Conservation (phyloP, 2,113 vertebrate species). For the Delphinus delphis region DNA sequence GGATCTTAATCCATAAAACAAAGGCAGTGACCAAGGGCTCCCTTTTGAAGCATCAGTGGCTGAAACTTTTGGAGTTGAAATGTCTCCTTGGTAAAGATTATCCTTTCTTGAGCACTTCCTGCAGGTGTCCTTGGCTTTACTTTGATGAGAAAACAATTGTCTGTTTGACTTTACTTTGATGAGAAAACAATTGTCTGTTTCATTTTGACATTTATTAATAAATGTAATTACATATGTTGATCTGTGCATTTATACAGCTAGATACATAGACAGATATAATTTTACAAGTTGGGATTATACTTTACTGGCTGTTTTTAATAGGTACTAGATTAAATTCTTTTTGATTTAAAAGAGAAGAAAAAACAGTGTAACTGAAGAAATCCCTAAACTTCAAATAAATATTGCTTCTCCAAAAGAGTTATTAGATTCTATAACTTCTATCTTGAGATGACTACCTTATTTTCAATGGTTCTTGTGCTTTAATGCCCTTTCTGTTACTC, state of each 20-base stretch:
- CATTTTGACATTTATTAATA: slow-evolving; percentile 29
- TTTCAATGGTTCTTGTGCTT: not conserved
- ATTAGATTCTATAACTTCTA: not conserved
- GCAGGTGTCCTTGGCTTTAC: not conserved
- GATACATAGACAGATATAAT: not conserved
- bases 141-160: not conserved
- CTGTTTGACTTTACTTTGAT: not conserved
- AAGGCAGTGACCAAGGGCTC: not conserved
- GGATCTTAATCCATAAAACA: not conserved
- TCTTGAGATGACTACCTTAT: not conserved
- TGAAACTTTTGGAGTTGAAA: not conserved
- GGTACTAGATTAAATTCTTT: not conserved
- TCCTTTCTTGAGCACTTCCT: not conserved
- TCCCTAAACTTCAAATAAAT: not conserved
- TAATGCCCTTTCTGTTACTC: not conserved
- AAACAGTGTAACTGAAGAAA: not conserved
- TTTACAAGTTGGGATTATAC: not conserved
- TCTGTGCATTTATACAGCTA: not conserved
- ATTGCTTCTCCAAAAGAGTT: slow-evolving; percentile 1
- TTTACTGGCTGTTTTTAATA: not conserved
- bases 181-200: not conserved
- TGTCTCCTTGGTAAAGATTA: not conserved
- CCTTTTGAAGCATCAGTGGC: not conserved
- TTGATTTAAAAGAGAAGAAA: slow-evolving; percentile 9
- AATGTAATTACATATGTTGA: not conserved